Evolutionary conservation across 2,888 invertebrate species (phyloP).

Genomic region (Saturnia japonica): DNA sequence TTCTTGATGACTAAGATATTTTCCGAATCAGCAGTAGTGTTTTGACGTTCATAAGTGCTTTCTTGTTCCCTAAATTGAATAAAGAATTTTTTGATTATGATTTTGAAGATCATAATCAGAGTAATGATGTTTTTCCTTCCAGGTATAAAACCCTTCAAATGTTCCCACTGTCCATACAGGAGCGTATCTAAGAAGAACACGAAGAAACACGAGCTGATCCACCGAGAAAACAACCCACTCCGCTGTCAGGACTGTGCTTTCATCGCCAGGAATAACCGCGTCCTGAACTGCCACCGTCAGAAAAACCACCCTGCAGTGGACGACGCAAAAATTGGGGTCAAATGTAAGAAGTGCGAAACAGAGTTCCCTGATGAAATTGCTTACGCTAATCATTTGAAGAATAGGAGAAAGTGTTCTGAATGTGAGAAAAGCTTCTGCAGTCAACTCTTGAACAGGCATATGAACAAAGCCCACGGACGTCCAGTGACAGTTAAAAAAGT

Average conservation of each 20-base stretch:
- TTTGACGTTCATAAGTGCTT: too few species aligned
- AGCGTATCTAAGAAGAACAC: constrained; percentile 68
- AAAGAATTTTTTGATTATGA: too few species aligned
- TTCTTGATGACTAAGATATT: too few species aligned
- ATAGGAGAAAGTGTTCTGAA: constrained; percentile 14
- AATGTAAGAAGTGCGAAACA: constrained; percentile 28
- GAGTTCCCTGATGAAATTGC: background rate
- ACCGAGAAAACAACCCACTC: constrained; percentile 57
- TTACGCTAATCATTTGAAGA: constrained; percentile 10
- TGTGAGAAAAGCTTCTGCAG: constrained; percentile 27
- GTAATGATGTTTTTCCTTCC: constrained; percentile 15
- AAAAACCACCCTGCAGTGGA: background rate
- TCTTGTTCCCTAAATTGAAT: too few species aligned
- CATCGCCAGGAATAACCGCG: constrained; percentile 49
- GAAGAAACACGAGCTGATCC: constrained; percentile 62
- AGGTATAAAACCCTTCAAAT: constrained; percentile 69
- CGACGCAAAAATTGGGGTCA: background rate
- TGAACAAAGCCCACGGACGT: constrained; percentile 24
- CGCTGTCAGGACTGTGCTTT: constrained; percentile 53
- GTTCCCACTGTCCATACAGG: constrained; percentile 56
- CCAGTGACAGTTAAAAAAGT: constrained; percentile 8
- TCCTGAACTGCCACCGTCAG: constrained; percentile 42
- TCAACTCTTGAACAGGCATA: constrained; percentile 32
- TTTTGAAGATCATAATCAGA: too few species aligned
- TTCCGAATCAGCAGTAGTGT: too few species aligned